Conservation (phyloP, 1,140 invertebrate species). For the Papilio xuthus region DNA sequence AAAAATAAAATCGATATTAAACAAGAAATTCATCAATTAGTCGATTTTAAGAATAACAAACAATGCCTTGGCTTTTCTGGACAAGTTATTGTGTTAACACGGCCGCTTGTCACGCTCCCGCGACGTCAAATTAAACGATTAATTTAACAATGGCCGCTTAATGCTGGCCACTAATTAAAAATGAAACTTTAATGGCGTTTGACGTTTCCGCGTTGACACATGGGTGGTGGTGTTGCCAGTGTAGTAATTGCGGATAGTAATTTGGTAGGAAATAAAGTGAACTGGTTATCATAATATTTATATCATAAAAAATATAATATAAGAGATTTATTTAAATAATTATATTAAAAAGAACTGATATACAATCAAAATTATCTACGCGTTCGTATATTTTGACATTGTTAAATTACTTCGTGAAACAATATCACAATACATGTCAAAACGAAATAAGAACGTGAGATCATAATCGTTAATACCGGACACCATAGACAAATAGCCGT, state of each 20-base stretch:
- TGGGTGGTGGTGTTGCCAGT: conserved; percentile 39
- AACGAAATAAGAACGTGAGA: conserved; percentile 54
- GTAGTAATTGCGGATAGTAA: conserved; percentile 3
- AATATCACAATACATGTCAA: conserved; percentile 47
- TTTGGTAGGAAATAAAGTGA: background rate
- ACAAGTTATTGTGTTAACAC: conserved; percentile 43
- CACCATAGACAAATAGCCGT: conserved; percentile 77
- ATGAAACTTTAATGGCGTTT: conserved; percentile 29
- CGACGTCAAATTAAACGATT: conserved; percentile 47
- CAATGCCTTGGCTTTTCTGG: conserved; percentile 37
- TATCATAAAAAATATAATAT: background rate
- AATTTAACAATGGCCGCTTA: conserved; percentile 41
- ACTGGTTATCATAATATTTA: background rate
- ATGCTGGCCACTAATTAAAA: conserved; percentile 44
- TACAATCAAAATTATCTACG: background rate
- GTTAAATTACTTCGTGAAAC: conserved; percentile 36
- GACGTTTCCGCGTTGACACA: conserved; percentile 29
- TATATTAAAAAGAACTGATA: background rate
- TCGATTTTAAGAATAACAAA: conserved; percentile 27
- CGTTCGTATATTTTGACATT: conserved; percentile 23
- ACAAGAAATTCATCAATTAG: conserved; percentile 22
- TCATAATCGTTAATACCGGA: conserved; percentile 63
- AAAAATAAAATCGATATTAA: background rate
- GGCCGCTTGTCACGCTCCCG: conserved; percentile 42
- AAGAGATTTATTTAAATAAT: background rate